These are phyloP conservation scores for Parelbella ahira DNA, from an alignment of 2,888 invertebrate species.

Conservation along the genomic window DNA sequence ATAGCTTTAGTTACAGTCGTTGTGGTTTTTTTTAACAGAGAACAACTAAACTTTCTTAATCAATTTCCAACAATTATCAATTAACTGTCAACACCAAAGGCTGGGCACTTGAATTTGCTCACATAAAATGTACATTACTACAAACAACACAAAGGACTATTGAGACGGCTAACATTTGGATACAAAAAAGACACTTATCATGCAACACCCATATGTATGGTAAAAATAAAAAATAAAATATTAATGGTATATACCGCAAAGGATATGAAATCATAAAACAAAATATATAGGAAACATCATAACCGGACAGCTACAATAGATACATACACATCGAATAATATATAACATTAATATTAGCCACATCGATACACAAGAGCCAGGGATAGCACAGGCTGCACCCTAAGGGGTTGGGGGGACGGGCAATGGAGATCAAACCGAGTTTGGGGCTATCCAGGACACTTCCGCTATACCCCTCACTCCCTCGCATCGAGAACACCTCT, in stretches of 20 bases:
- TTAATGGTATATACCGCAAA: conserved; percentile 36
- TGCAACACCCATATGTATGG: conserved; percentile 77
- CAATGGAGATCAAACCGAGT: conserved; percentile 72
- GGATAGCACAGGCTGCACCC: conserved; percentile 79
- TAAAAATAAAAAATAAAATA: conserved; percentile 44
- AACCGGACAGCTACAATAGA: conserved; percentile 66
- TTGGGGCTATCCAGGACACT: conserved; percentile 75
- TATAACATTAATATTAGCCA: conserved; percentile 65
- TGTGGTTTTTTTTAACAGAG: no score
- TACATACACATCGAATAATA: conserved; percentile 68
- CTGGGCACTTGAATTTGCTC: conserved; percentile 49
- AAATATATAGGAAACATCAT: conserved; percentile 43
- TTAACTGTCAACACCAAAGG: conserved; percentile 73
- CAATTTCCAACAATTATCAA: conserved; percentile 33
- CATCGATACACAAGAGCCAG: conserved; percentile 80
- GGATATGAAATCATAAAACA: conserved; percentile 37
- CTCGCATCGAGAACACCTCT: conserved; percentile 81
- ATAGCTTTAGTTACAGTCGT: conserved; percentile 34
- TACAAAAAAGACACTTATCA: conserved; percentile 78
- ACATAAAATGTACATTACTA: conserved; percentile 70
- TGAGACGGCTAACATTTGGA: conserved; percentile 71
- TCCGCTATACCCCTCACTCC: conserved; percentile 80
- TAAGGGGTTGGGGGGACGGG: conserved; percentile 65
- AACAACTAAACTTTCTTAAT: no score
- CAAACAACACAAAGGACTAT: conserved; percentile 77